Percentiles rank a stretch among this genome's conserved stretches.
Evolutionary conservation across 2,888 invertebrate genomes (phyloP).

Genomic region (Tiliacea aurago): DNA sequence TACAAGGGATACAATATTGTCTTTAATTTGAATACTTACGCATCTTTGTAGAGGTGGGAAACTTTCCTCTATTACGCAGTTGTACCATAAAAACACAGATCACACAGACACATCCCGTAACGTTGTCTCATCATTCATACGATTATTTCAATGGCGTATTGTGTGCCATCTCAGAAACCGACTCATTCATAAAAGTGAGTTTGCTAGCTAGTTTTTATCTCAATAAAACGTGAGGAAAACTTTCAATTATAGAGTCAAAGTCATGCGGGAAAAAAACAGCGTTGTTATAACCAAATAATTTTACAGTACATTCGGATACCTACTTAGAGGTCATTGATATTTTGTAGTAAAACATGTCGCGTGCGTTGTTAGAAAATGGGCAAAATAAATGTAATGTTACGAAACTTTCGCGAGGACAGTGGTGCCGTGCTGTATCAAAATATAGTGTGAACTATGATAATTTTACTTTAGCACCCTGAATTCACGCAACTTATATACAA

Average conservation of each 20-base stretch:
- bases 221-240: constrained; percentile 3
- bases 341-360: constrained; percentile 28
- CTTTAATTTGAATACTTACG: not conserved
- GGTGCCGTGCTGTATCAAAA: constrained; percentile 28
- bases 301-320: constrained; percentile 7
- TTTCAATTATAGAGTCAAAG: constrained; percentile 8
- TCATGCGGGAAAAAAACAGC: constrained; percentile 27
- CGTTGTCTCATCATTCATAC: constrained; percentile 41
- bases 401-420: constrained; percentile 53
- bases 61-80: not conserved
- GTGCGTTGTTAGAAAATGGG: constrained; percentile 42
- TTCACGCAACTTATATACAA: not conserved
- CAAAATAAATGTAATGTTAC: constrained; percentile 46
- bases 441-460: constrained; percentile 26
- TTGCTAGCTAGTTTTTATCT: not conserved
- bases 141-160: constrained; percentile 55
- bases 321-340: constrained; percentile 42
- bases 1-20: not conserved
- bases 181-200: constrained; percentile 28
- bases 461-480: not conserved
- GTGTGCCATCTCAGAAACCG: constrained; percentile 21
- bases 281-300: constrained; percentile 33
- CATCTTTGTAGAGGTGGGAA: not conserved
- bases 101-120: constrained; percentile 10
- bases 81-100: constrained; percentile 12